Base-by-base conservation (phyloP, 2,888 invertebrate genomes). In the Epistrophella euchroma region DNA sequence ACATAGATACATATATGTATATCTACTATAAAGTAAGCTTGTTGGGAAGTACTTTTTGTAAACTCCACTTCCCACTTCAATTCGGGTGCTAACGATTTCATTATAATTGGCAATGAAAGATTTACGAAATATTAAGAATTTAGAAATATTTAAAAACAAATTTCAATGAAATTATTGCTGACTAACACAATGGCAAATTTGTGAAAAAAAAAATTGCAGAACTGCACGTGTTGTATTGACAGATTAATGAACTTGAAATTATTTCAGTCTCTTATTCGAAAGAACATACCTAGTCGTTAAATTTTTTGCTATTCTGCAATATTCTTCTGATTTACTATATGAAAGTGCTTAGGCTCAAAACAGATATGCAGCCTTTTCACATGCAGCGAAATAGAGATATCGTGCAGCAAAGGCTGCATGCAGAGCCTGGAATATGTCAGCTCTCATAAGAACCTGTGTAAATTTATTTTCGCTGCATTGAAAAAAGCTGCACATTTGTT, bases 71-170 rank as follows among this genome's bases (percentile, higher is more conserved):
- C 9, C 35, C 52, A 37, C 73, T 58, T 40, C 52, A 37, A 68
- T 58, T 40, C 52, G 66, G 37, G 66, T 73, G 60, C 37, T 62
- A 72, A 68, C 45, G 52, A 70, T 72, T 83, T 82, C 43, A 17
- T 28, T 68, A 68, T 78, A 47, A 35, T 28, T 15, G 50, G 73
- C 83, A 83, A 83, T 56, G 68, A 73, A 68, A 60, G 22, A 66
- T 78, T 78, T 78, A 74, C 43, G 62, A 83, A 78, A 83, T 56
- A 43, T 78, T 70, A 73, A 45, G 47, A 78, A 73, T 83, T 83
- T 70, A 83, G 73, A 78, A 74, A 83, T 78, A 68, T 62, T 83
- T 35, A 6, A 10, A 43, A 55, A 32, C 32, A 10, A n/a, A 10
- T 70, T 76, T 40, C 25, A 66, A 60, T 52, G 28, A 40, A 58